phyloP scores from a whole-genome alignment of 1,140 invertebrate genomes.

The Pollicipes pollicipes region DNA sequence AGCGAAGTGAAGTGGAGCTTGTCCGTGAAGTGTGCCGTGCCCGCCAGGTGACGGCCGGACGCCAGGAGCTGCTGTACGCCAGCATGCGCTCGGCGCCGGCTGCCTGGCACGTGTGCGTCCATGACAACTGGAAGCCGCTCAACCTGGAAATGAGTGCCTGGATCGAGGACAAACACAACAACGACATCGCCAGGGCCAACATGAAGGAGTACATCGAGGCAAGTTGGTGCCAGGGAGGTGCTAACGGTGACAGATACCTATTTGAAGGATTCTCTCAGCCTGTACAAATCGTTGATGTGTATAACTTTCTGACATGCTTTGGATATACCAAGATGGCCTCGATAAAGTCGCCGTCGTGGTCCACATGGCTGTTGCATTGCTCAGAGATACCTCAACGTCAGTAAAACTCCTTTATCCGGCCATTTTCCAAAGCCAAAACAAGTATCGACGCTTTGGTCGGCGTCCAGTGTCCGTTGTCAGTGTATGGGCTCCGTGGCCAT shows the following conservation, averaged over 20 bases:
- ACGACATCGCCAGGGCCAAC: constrained; percentile 46
- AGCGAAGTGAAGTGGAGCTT: too few relatives aligned
- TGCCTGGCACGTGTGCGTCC: constrained; percentile 62
- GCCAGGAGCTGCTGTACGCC: constrained; percentile 42
- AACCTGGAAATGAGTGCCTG: constrained; percentile 55
- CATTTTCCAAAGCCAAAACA: too few relatives aligned
- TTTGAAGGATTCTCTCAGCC: not conserved
- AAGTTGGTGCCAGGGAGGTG: constrained; percentile 11
- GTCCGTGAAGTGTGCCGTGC: too few relatives aligned
- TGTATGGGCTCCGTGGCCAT: too few relatives aligned
- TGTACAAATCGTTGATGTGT: constrained; percentile 3
- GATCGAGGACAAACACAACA: constrained; percentile 58
- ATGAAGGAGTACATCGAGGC: constrained; percentile 45
- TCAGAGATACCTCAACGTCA: too few relatives aligned
- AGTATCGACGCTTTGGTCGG: too few relatives aligned
- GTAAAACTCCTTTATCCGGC: too few relatives aligned
- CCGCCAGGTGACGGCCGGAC: constrained; percentile 10
- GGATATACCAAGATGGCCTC: too few relatives aligned
- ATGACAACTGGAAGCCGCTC: constrained; percentile 55
- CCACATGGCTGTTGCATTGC: too few relatives aligned
- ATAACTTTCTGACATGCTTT: not conserved
- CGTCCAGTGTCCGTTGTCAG: too few relatives aligned
- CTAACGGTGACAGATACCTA: too few relatives aligned
- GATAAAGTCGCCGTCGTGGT: too few relatives aligned
- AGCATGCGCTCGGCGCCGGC: constrained; percentile 47